Evolutionary conservation across 1,140 invertebrate species (phyloP), one percentile per base, ranked within the genome.

Genomic region (Brachystomella parvula): DNA sequence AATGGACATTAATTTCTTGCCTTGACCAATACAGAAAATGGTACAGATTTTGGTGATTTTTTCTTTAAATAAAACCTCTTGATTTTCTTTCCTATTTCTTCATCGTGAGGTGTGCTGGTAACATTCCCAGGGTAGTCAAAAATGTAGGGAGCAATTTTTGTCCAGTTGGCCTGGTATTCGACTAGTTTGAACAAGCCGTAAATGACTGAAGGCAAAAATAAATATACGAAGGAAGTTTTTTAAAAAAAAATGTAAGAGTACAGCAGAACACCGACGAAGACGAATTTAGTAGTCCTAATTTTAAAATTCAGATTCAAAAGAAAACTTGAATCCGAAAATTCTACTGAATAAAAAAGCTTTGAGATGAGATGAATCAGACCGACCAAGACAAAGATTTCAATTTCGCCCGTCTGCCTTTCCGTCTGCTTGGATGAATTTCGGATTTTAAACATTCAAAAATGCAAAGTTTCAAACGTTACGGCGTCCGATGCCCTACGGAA

Each of bases 81-180:
- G 2, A 67, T 58, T 32, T 56, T 56, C 21, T 44, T 63, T 0
- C 49, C 58, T 15, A 67, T 33, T 30, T 67, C 61, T 9, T 29
- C 12, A 3, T 39, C 56, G 19, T 68, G 30, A 12, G 29, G 19
- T 17, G 12, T 63, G 19, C 44, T 63, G 61, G 35, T 31, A 15
- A 63, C 35, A n/a, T n/a, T n/a, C n/a, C n/a, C n/a, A n/a, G n/a
- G n/a, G 30, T 64, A 64, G 19, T 59, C 53, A 29, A 65, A n/a
- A 21, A 59, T 29, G 0, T 39, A 21, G 2, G 63, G 63, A 6
- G 56, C 31, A 59, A 35, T 26, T 59, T 58, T 44, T 21, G 1
- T 44, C 24, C 30, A 2, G 2, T 59, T 30, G 0, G 28, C 17
- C 6, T 32, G 32, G 26, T 15, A 24, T 53, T 53, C 49, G 24